These are phyloP conservation scores for Archocentrus centrarchus DNA, from an alignment of 2,113 vertebrate genomes.

Conservation along the genomic window DNA sequence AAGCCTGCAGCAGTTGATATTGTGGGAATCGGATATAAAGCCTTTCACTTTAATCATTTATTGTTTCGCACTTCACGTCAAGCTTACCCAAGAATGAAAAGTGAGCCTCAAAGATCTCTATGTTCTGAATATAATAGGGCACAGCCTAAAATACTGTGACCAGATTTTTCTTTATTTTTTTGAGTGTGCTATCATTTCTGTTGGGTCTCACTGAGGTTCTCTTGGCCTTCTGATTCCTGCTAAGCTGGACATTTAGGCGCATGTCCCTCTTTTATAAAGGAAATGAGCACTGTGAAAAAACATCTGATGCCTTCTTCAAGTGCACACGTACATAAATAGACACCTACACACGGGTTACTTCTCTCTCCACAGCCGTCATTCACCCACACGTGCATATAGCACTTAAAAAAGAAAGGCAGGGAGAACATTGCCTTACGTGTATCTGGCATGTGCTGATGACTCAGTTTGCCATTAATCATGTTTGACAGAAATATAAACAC, in stretches of 20 bases:
- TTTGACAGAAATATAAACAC: conserved; percentile 45
- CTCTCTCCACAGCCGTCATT: conserved; percentile 1
- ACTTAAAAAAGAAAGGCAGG: neutral
- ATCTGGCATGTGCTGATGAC: conserved; percentile 32
- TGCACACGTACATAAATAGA: neutral
- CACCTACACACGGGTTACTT: conserved; percentile 15
- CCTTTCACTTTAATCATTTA: conserved; percentile 43
- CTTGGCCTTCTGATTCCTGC: neutral
- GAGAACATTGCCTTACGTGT: neutral
- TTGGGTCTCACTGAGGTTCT: neutral
- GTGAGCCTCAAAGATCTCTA: neutral
- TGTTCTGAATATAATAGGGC: neutral
- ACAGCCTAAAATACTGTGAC: neutral
- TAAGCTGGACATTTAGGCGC: neutral
- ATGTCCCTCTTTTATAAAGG: neutral
- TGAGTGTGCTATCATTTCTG: neutral
- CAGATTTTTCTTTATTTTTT: neutral
- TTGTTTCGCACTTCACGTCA: conserved; percentile 39
- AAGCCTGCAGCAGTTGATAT: conserved; percentile 43
- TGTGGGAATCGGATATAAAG: conserved; percentile 28
- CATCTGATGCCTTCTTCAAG: conserved; percentile 8
- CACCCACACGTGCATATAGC: conserved; percentile 19
- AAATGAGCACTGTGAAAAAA: neutral
- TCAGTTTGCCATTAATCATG: conserved; percentile 45
- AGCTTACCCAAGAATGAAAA: conserved; percentile 25